Conservation (phyloP, 1,140 invertebrate genomes). For the Drosophila subobscura region DNA sequence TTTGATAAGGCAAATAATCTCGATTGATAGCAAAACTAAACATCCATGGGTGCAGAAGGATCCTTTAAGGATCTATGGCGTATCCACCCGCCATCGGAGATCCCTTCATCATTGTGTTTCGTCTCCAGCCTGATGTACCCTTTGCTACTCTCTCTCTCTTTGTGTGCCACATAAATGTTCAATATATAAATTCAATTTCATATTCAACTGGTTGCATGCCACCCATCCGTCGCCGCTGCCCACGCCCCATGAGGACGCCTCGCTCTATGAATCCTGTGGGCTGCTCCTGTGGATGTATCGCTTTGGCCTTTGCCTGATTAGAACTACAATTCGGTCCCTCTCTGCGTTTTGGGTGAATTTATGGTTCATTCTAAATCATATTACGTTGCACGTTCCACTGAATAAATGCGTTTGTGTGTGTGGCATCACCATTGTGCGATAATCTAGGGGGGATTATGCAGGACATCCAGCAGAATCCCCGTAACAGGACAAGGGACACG, state of each 20-base stretch:
- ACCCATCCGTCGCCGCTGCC: background rate
- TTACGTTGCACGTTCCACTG: conserved; percentile 1
- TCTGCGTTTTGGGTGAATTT: conserved; percentile 42
- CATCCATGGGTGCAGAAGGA: no score
- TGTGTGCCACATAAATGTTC: background rate
- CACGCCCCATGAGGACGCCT: background rate
- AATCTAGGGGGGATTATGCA: conserved; percentile 48
- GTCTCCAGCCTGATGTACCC: background rate
- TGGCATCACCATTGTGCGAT: conserved; percentile 23
- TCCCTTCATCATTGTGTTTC: background rate
- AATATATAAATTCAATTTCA: conserved; percentile 43
- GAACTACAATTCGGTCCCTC: conserved; percentile 10
- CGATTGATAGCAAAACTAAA: no score
- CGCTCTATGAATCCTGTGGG: conserved; percentile 2
- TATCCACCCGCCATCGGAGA: no score
- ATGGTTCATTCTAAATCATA: conserved; percentile 56
- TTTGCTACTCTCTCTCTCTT: conserved; percentile 1
- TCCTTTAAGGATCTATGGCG: no score
- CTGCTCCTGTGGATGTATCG: conserved; percentile 19
- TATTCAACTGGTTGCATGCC: conserved; percentile 64
- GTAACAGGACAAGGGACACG: background rate
- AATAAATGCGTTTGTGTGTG: conserved; percentile 20
- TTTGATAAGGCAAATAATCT: no score
- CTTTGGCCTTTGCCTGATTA: conserved; percentile 47
- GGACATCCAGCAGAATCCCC: no score